Conservation (phyloP, 2,113 vertebrate species). For the Brachyhypopomus occidentalis region DNA sequence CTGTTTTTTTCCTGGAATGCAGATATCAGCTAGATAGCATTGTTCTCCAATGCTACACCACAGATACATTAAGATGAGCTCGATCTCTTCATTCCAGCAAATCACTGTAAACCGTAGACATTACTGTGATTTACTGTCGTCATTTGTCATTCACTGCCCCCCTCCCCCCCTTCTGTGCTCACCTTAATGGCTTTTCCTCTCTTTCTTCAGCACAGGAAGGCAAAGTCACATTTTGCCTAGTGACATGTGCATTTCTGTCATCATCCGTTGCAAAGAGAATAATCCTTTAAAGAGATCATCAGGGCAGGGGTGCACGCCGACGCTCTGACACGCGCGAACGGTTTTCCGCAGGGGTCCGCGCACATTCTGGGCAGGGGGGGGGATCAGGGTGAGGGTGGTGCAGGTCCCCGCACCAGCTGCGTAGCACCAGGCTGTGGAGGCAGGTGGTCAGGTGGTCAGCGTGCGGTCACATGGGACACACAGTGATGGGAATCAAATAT, state of each 20-base stretch:
- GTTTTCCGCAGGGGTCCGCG: not conserved
- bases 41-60: not conserved
- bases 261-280: not conserved
- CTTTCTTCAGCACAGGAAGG: not conserved
- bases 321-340: not conserved
- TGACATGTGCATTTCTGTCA: not conserved
- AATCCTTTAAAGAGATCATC: not conserved
- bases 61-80: not conserved
- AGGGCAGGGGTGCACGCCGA: not conserved
- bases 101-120: not conserved
- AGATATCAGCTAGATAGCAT: not conserved
- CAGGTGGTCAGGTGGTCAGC: conserved; percentile 31
- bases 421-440: conserved; percentile 34
- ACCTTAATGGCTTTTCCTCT: not conserved
- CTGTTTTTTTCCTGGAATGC: conserved; percentile 13
- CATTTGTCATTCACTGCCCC: not conserved
- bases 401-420: not conserved
- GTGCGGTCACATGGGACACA: conserved; percentile 25
- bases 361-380: not conserved
- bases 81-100: not conserved
- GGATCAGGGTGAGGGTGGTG: not conserved
- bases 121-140: not conserved
- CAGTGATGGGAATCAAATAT: conserved; percentile 43
- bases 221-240: not conserved
- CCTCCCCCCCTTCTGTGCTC: not conserved